Percentiles rank a stretch among this genome's conserved stretches.
Conservation (phyloP, 2,888 invertebrate genomes). For the Galerucella calmariensis region DNA sequence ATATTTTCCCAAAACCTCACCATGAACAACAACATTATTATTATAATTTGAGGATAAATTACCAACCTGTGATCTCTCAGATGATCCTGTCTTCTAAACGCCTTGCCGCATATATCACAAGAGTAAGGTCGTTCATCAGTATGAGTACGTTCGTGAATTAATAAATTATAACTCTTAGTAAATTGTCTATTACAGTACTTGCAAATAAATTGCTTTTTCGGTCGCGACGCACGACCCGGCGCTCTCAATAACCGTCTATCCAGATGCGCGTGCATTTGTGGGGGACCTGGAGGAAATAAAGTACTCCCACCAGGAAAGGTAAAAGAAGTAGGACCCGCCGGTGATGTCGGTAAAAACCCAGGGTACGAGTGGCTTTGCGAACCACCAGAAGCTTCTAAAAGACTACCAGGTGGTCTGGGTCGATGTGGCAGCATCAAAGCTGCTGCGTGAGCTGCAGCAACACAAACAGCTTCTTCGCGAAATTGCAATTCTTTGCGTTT, state of each 20-base stretch:
- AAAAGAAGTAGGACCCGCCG: slow-evolving; percentile 75
- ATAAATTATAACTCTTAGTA: slow-evolving; percentile 96
- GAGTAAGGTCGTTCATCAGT: slow-evolving; percentile 96
- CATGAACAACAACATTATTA: no score
- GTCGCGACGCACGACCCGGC: slow-evolving; percentile 80
- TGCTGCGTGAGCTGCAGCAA: slow-evolving; percentile 63
- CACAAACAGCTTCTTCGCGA: slow-evolving; percentile 74
- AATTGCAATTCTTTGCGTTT: slow-evolving; percentile 85
- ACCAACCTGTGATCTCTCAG: slow-evolving; percentile 88
- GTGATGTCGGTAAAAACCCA: slow-evolving; percentile 73
- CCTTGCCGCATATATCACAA: slow-evolving; percentile 96
- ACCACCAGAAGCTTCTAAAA: slow-evolving; percentile 69
- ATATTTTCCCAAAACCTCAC: no score
- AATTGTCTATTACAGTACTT: slow-evolving; percentile 97
- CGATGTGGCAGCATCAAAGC: slow-evolving; percentile 71
- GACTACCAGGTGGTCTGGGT: slow-evolving; percentile 65
- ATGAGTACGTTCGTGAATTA: slow-evolving; percentile 97
- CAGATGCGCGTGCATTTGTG: slow-evolving; percentile 81
- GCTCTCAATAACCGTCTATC: slow-evolving; percentile 81
- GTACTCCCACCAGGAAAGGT: slow-evolving; percentile 79
- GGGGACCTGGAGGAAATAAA: slow-evolving; percentile 76
- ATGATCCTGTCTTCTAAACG: slow-evolving; percentile 95
- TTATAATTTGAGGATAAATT: no score
- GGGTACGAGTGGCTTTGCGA: slow-evolving; percentile 65
- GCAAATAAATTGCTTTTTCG: slow-evolving; percentile 93